These are phyloP conservation scores for Neodiprion lecontei DNA, from an alignment of 1,140 invertebrate genomes.

Conservation along the genomic window DNA sequence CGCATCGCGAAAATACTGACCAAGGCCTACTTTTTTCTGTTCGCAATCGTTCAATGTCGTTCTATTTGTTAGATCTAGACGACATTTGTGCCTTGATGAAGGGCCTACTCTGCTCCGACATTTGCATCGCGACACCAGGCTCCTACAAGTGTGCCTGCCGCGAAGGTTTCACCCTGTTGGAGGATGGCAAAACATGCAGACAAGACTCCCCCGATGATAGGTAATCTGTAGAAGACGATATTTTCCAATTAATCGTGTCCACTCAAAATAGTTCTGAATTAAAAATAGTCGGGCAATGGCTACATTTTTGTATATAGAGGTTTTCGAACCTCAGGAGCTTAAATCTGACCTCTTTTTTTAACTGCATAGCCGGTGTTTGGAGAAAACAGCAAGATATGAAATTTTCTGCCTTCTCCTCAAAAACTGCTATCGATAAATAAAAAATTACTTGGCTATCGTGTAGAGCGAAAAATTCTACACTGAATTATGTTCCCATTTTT, in stretches of 20 bases:
- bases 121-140: conserved; percentile 71
- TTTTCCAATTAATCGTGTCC: neutral
- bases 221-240: conserved; percentile 26
- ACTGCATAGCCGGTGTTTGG: no score
- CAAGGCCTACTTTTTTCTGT: neutral
- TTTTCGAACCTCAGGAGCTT: no score
- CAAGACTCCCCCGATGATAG: conserved; percentile 43
- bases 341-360: no score
- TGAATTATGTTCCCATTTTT: no score
- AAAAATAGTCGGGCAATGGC: no score
- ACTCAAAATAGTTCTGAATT: neutral
- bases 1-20: neutral
- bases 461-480: no score
- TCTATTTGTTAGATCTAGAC: conserved; percentile 54
- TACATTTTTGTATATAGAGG: no score
- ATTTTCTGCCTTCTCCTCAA: no score
- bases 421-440: no score
- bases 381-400: no score
- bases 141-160: conserved; percentile 80
- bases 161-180: conserved; percentile 72
- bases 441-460: no score
- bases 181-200: conserved; percentile 72
- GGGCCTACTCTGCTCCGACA: conserved; percentile 75
- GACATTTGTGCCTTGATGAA: conserved; percentile 71
- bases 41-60: conserved; percentile 11